phyloP scores from a whole-genome alignment of 2,888 invertebrate species.

The Eupithecia vulgata region DNA sequence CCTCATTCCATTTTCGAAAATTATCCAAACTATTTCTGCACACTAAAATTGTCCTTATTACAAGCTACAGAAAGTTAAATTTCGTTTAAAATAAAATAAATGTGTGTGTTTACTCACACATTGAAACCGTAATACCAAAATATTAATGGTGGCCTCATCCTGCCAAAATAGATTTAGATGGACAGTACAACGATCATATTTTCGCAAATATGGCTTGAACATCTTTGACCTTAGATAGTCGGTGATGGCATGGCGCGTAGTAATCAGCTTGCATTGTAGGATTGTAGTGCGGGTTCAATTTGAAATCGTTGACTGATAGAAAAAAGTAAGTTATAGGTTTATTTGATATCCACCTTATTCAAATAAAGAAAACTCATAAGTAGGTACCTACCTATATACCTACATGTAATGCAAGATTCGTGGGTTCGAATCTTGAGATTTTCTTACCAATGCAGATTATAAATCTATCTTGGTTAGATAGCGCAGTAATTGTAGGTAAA shows the following conservation, averaged over 20 bases:
- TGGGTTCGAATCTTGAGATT: too few species aligned
- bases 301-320: not conserved
- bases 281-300: not conserved
- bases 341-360: too few species aligned
- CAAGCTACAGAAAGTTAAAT: constrained; percentile 16
- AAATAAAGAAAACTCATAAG: too few species aligned
- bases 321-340: not conserved
- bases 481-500: too few species aligned
- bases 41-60: constrained; percentile 42
- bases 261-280: not conserved
- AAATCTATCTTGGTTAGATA: too few species aligned
- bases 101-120: constrained; percentile 54
- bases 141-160: constrained; percentile 63
- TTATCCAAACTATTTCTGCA: constrained; percentile 47
- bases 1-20: constrained; percentile 55
- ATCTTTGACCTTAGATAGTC: constrained; percentile 6
- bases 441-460: too few species aligned
- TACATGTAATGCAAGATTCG: too few species aligned
- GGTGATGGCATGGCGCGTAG: not conserved
- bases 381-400: too few species aligned
- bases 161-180: constrained; percentile 66
- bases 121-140: constrained; percentile 57
- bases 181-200: constrained; percentile 9
- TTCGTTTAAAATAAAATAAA: constrained; percentile 30
- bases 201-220: constrained; percentile 28